A percentile compares a stretch with the other conserved stretches of the same genome.
Conservation (phyloP, 2,113 vertebrate species). For the Trogon surrucura region DNA sequence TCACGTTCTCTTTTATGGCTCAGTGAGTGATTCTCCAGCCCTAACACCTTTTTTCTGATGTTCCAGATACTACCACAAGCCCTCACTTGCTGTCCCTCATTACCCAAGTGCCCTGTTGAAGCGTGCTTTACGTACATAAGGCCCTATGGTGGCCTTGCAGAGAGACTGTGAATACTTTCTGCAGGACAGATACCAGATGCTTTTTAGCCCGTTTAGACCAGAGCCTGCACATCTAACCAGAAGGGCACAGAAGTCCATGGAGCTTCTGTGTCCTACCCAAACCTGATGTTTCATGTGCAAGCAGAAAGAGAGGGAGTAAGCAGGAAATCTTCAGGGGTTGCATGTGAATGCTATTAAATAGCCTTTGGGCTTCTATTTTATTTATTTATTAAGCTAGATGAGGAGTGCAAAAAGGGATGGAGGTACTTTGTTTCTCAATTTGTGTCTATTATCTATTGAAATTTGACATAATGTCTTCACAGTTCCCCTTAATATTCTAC, state of each 20-base stretch:
- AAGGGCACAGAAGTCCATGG: not conserved
- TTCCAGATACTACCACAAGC: not conserved
- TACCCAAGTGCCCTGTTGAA: not conserved
- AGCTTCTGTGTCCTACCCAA: not conserved
- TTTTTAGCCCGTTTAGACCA: accelerated
- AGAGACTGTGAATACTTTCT: not conserved
- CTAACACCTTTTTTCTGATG: not conserved
- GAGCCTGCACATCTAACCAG: not conserved
- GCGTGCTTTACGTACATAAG: accelerated
- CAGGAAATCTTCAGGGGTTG: not conserved
- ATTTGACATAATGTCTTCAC: constrained; percentile 73
- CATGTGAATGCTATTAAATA: not conserved
- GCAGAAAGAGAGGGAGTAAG: not conserved
- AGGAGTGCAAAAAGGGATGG: constrained; percentile 37
- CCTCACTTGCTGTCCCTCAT: not conserved
- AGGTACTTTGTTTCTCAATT: constrained; percentile 65
- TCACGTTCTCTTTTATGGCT: not conserved
- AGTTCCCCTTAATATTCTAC: constrained; percentile 75
- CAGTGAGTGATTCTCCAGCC: not conserved
- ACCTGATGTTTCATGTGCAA: not conserved
- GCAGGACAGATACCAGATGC: not conserved
- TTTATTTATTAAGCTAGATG: constrained; percentile 52
- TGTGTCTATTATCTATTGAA: constrained; percentile 76
- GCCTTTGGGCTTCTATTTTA: constrained; percentile 13
- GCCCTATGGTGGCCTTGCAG: not conserved